phyloP scores from a whole-genome alignment of 2,888 invertebrate genomes.

The Synergus itoensis region DNA sequence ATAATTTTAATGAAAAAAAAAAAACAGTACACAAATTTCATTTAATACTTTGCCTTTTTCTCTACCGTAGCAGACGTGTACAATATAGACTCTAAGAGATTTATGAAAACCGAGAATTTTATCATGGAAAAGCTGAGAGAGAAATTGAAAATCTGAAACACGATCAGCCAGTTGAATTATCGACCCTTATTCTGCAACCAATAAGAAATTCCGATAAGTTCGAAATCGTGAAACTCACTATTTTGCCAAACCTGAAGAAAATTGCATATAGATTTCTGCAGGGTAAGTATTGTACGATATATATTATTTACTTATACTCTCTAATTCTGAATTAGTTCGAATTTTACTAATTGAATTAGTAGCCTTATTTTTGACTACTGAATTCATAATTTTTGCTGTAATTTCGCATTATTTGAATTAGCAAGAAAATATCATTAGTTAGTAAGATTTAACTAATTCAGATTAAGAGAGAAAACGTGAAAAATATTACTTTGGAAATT shows the following conservation, averaged over 20 bases:
- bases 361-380: too few relatives aligned
- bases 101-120: background rate
- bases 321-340: too few relatives aligned
- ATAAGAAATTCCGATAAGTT: background rate
- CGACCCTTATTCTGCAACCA: background rate
- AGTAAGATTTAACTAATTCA: too few relatives aligned
- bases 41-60: background rate
- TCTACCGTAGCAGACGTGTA: background rate
- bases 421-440: too few relatives aligned
- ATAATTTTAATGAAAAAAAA: background rate
- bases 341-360: too few relatives aligned
- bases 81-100: too few relatives aligned
- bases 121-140: background rate
- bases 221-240: background rate
- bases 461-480: too few relatives aligned
- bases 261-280: too few relatives aligned
- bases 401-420: too few relatives aligned
- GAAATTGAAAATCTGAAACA: background rate
- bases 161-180: background rate
- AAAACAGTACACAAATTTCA: background rate
- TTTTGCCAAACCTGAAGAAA: background rate
- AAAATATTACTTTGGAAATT: too few relatives aligned
- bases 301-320: too few relatives aligned
- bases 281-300: background rate
- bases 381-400: too few relatives aligned